Conservation (phyloP, 1,140 invertebrate species). For the Ips typographus region DNA sequence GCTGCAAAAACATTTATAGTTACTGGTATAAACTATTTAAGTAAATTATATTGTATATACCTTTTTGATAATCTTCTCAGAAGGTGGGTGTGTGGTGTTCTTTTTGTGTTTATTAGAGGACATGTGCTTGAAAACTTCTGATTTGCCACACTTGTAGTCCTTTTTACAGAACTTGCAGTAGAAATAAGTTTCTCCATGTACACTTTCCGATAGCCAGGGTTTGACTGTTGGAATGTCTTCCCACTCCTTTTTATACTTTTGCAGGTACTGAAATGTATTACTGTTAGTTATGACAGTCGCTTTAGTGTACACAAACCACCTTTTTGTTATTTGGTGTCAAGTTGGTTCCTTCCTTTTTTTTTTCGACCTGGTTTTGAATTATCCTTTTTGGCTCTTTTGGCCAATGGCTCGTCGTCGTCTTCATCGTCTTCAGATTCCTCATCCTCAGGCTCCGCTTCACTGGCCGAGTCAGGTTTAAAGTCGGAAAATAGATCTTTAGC, state of each 20-base stretch:
- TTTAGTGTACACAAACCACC: constrained; percentile 11
- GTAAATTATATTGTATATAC: constrained; percentile 20
- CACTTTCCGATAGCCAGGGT: constrained; percentile 45
- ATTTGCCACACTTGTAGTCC: constrained; percentile 46
- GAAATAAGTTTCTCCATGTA: constrained; percentile 45
- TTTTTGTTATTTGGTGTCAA: constrained; percentile 20
- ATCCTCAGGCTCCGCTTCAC: constrained; percentile 34
- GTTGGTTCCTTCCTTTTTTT: constrained; percentile 14
- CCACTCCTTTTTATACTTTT: constrained; percentile 49
- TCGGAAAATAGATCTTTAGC: constrained; percentile 42
- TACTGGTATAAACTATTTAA: neutral
- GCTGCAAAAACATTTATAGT: constrained; percentile 30
- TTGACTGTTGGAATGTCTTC: constrained; percentile 45
- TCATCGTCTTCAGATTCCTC: constrained; percentile 29
- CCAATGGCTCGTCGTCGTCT: constrained; percentile 36
- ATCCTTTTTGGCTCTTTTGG: constrained; percentile 38
- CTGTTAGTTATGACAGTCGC: neutral
- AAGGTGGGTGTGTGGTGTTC: constrained; percentile 36
- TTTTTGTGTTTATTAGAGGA: constrained; percentile 45
- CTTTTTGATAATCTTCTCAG: constrained; percentile 35
- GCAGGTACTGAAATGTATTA: constrained; percentile 37
- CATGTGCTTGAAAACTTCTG: constrained; percentile 47
- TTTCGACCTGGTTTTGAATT: constrained; percentile 24
- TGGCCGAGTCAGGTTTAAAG: constrained; percentile 38
- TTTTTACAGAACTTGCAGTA: constrained; percentile 49